Base-by-base conservation (phyloP, 2,113 vertebrate species). In the Thomomys bottae region DNA sequence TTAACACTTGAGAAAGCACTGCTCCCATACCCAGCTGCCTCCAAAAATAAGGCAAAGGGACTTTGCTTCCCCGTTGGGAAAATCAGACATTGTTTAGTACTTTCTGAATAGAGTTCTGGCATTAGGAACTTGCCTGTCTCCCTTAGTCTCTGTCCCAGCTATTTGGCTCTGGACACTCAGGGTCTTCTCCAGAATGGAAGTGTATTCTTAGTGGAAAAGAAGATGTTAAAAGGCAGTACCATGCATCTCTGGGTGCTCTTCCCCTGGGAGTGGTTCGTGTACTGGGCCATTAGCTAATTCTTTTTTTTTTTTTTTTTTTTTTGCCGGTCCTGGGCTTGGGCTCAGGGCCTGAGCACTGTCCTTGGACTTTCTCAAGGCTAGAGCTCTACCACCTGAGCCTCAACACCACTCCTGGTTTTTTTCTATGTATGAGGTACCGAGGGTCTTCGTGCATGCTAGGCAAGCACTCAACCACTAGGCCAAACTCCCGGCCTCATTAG, bases 21-120 rank as follows among this genome's bases (percentile, higher is more conserved):
- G 84, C 30, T 82, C 28, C 32, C 68, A 78, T 9, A 42, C 59
- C n/a, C 45, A 17, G 49, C 34, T 57, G 59, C 59, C 23, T 68
- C 40, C 84, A 34, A 70, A 86, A 72, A n/a, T 38, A 89, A 36
- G 70, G 6, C 61, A 45, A 23, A 67, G 30, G 34, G 36, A 5
- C 14, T 30, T 23, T 49, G 26, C 20, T 78, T 84, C 87, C 86
- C 82, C 1, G 24, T 36, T 3, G 36, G 76, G 36, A 40, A 92
- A 83, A 84, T 54, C 0, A 0, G 49, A 75, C 70, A 12, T 71
- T 26, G 6, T 54, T n/a, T 73, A 28, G 45, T 76, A 30, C 0
- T 63, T 79, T 61, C 6, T 91, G 64, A 34, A 80, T 32, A 61
- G 18, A 71, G 34, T 82, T 92, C 80, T 92, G 79, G 66, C 79